Conservation (phyloP, 2,797 vertebrate species). For the Selene dorsalis region DNA sequence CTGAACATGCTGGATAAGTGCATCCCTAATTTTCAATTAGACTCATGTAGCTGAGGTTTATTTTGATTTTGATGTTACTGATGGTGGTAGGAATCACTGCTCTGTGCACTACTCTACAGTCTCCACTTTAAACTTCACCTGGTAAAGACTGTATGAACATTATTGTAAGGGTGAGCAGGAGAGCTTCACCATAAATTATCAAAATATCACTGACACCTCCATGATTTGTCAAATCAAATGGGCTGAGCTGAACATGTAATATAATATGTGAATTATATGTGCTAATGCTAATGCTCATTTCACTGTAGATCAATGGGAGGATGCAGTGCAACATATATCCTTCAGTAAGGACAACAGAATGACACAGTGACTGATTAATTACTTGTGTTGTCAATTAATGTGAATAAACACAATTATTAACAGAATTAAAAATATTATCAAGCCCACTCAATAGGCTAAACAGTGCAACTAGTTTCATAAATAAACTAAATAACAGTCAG, state of each 20-base stretch:
- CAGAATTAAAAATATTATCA: too few relatives aligned
- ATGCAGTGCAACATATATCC: too few relatives aligned
- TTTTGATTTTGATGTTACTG: neutral
- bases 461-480: too few relatives aligned
- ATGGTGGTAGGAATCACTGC: slow-evolving; percentile 8
- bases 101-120: neutral
- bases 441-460: too few relatives aligned
- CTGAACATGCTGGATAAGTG: too few relatives aligned
- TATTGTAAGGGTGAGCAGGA: neutral
- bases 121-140: slow-evolving; percentile 4
- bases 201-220: neutral
- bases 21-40: neutral
- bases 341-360: too few relatives aligned
- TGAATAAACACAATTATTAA: too few relatives aligned
- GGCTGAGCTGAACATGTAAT: neutral
- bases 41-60: neutral
- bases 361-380: too few relatives aligned
- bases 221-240: neutral
- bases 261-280: neutral
- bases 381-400: too few relatives aligned
- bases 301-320: neutral
- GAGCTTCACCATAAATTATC: too few relatives aligned
- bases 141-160: slow-evolving; percentile 11
- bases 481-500: too few relatives aligned
- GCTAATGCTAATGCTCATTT: neutral